Evolutionary conservation across 2,113 vertebrate genomes (phyloP).

Genomic region (Gallinago jamesoni): DNA sequence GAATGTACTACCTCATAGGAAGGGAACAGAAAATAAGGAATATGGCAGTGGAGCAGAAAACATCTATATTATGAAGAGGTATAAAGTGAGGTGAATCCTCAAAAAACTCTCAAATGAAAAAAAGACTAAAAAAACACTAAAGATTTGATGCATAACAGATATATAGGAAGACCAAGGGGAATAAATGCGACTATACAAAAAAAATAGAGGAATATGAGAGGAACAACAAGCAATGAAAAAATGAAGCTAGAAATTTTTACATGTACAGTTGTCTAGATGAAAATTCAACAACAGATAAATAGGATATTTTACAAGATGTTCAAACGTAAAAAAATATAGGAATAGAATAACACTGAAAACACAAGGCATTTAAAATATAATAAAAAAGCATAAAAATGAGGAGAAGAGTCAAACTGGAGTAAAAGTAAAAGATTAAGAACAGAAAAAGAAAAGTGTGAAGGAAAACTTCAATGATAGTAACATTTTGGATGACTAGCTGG

Average conservation of each 20-base stretch:
- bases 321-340: fast-evolving
- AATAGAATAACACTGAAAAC: fast-evolving
- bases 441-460: fast-evolving
- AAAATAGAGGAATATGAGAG: fast-evolving
- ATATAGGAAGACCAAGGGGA: neutral
- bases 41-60: fast-evolving
- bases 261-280: fast-evolving
- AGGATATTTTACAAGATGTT: fast-evolving
- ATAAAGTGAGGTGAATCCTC: fast-evolving
- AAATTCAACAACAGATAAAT: fast-evolving
- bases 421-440: fast-evolving
- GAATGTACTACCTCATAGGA: fast-evolving
- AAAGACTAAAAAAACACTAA: fast-evolving
- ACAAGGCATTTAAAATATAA: fast-evolving
- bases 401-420: fast-evolving
- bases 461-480: fast-evolving
- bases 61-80: fast-evolving
- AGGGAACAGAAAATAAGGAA: neutral
- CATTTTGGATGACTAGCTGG: fast-evolving
- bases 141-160: neutral
- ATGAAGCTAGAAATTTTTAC: fast-evolving
- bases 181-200: fast-evolving
- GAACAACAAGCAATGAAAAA: fast-evolving
- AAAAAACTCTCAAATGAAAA: fast-evolving
- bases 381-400: fast-evolving